Percentiles rank a stretch among this genome's conserved stretches.
These are phyloP conservation scores for Carduelis carduelis DNA, from an alignment of 2,797 vertebrate genomes.

Conservation along the genomic window DNA sequence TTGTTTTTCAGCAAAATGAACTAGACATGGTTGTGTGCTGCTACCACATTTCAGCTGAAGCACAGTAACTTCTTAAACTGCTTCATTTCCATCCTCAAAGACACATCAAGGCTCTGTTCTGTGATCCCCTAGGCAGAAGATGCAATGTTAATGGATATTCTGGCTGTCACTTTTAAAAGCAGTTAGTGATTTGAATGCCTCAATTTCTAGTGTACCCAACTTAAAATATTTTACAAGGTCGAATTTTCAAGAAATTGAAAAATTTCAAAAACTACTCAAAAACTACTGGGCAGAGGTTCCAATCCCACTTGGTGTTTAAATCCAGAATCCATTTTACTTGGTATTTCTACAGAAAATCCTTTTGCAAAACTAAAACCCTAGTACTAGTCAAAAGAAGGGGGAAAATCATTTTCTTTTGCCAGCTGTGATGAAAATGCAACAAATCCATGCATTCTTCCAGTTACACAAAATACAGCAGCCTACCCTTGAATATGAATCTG, in stretches of 20 bases:
- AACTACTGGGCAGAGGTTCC: background rate
- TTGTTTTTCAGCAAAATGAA: slow-evolving; percentile 24
- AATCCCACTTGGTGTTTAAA: background rate
- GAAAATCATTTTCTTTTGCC: background rate
- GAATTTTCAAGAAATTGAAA: background rate
- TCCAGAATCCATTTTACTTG: background rate
- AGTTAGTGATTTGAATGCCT: slow-evolving; percentile 15
- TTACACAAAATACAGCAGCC: background rate
- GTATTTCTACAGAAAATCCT: background rate
- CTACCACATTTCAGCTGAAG: background rate
- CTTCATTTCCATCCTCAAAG: slow-evolving; percentile 38
- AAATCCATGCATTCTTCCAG: background rate
- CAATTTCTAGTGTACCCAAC: background rate
- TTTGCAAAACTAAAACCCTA: background rate
- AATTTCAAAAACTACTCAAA: background rate
- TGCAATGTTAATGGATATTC: background rate
- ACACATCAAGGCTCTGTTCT: slow-evolving; percentile 4
- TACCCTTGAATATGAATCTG: background rate
- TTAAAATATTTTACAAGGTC: background rate
- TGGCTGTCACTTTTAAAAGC: slow-evolving; percentile 34
- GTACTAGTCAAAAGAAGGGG: background rate
- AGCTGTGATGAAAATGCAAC: background rate
- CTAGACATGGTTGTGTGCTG: background rate
- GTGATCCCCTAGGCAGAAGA: slow-evolving; percentile 29
- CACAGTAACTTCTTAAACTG: background rate